Evolutionary conservation across 2,888 invertebrate species (phyloP), one percentile per base, ranked within the genome.

Genomic region (Synanthedon myopaeformis): DNA sequence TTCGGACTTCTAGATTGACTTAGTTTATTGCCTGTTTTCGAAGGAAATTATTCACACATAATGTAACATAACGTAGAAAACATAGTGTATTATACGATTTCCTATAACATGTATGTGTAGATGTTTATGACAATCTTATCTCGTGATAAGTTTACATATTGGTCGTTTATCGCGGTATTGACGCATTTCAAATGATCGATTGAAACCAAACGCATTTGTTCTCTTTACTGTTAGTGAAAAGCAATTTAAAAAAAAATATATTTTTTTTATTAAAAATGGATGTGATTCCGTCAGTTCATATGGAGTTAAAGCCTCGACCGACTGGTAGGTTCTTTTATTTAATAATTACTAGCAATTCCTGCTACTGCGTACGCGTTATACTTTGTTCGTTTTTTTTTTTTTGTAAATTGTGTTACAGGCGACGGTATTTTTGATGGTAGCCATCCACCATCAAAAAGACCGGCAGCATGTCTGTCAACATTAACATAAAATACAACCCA

Each of bases 141-240:
- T 61, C 35, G 8, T 63, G 81, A 82, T 80, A 80, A 65, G 58
- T 52, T 55, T 52, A 48, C 54, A 61, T 59, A 67, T 72, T 65
- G 69, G 63, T 67, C 53, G 61, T 72, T 67, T 82, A 82, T 82
- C 80, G 59, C 17, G 10, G 49, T 72, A 78, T 81, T 82, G 83
- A 84, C 83, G 82, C 82, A 82, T 76, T 77, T 58, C 64, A 65
- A 66, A 54, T 17, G 67, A 76, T 79, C 73, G 71, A 72, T 66
- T 49, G 54, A 5, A 12, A 23, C 49, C 53, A 51, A 19, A 48
- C 52, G 50, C 51, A 52, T 52, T 55, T 49, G 49, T 35, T 35
- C 35, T 45, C 45, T 56, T 13, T 52, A 45, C 11, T 3, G 8
- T 51, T 45, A 51, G 53, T 54, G 50, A 41, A 45, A 2, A 6